Conservation (phyloP, 2,113 vertebrate species). For the Carettochelys insculpta region DNA sequence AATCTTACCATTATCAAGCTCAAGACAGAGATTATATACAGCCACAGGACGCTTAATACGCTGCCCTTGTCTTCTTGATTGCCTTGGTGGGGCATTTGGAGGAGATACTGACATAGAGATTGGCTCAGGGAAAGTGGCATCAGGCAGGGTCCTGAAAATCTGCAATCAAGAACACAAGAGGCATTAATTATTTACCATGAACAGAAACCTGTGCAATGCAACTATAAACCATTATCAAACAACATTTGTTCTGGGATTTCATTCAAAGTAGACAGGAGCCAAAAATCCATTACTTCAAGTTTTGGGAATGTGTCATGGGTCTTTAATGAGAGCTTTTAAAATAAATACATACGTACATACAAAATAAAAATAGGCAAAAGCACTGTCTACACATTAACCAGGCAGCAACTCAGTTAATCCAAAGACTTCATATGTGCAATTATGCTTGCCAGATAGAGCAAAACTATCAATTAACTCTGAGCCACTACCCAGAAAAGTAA, state of each 20-base stretch:
- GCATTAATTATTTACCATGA: slow-evolving; percentile 68
- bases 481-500: not conserved
- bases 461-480: not conserved
- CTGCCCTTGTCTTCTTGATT: slow-evolving; percentile 87
- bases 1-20: slow-evolving; percentile 90
- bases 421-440: slow-evolving; percentile 35
- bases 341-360: slow-evolving; percentile 55
- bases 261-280: slow-evolving; percentile 55
- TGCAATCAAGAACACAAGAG: slow-evolving; percentile 81
- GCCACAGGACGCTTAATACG: slow-evolving; percentile 91
- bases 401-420: slow-evolving; percentile 46
- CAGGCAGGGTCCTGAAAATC: slow-evolving; percentile 93
- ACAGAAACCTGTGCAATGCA: slow-evolving; percentile 57
- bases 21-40: slow-evolving; percentile 93
- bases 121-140: slow-evolving; percentile 77
- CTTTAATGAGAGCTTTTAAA: slow-evolving; percentile 52
- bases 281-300: slow-evolving; percentile 66
- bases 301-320: not conserved
- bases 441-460: slow-evolving; percentile 16
- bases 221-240: slow-evolving; percentile 63
- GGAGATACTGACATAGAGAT: slow-evolving; percentile 72
- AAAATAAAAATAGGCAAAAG: slow-evolving; percentile 52
- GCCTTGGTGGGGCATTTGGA: slow-evolving; percentile 89
- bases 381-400: slow-evolving; percentile 41
- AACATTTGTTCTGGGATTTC: slow-evolving; percentile 67